Base-by-base conservation (phyloP, 2,888 invertebrate species). In the Diarsia dahlii region DNA sequence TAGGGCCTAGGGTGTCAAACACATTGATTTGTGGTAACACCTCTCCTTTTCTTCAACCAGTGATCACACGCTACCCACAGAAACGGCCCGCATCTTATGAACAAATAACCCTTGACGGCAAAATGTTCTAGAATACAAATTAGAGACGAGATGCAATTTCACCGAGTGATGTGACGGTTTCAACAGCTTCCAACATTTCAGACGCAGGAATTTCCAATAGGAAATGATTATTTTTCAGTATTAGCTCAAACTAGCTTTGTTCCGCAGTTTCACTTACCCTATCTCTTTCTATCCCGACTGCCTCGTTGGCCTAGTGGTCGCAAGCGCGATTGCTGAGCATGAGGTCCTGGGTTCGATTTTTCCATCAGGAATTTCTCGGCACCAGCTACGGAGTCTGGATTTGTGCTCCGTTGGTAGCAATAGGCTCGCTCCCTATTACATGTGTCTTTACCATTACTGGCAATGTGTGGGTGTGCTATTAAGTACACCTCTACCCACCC, bases 41-140 rank as follows among this genome's bases (percentile, higher is more conserved):
- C 48, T n/a, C 68, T 74, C 65, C 58, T 58, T 74, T 72, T 76
- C 70, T 63, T 63, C 34, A 74, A 80, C 73, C 68, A 82, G 72
- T 63, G 70, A 81, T 80, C 78, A 83, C 82, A 50, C 70, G 67
- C 71, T 52, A 73, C 46, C 48, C 60, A 67, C 46, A 34, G 54
- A 54, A 54, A 18, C 65, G 56, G 74, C 67, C 78, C 80, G 84
- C 83, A 45, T 74, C 89, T 88, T 87, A 91, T 91, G 91, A 94
- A 94, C 93, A 94, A 94, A 95, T 95, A 95, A 93, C 91, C 89
- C 87, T 87, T 86, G 89, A 90, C 90, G 87, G 81, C 85, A 74
- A 28, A 86, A 77, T 89, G 90, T 90, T 91, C 92, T 90, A 90
- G 95, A 95, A 95, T 95, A 95, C 94, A 93, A 95, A 95, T 93